phyloP scores from a whole-genome alignment of 2,113 vertebrate species.

The Phodopus roborovskii region DNA sequence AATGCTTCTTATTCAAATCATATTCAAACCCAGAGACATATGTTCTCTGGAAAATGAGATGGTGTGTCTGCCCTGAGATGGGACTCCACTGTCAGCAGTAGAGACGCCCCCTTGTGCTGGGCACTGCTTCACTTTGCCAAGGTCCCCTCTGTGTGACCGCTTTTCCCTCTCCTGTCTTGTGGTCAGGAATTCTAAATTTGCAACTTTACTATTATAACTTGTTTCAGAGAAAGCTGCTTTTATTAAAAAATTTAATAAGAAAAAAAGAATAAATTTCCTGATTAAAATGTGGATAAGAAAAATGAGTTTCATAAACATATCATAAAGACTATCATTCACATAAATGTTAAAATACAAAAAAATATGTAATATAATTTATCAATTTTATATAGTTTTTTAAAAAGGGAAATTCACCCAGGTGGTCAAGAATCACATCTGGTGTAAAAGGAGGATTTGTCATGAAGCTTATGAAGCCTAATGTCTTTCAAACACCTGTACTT shows the following conservation, averaged over 20 bases:
- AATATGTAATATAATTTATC: background rate
- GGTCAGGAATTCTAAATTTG: background rate
- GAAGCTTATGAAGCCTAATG: background rate
- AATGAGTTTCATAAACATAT: background rate
- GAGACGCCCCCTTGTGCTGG: rapidly evolving
- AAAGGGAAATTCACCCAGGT: background rate
- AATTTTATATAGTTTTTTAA: background rate
- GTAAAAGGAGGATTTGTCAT: background rate
- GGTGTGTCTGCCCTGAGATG: background rate
- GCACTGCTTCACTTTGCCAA: rapidly evolving
- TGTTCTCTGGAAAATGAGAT: background rate
- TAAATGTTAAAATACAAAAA: background rate
- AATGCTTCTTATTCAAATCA: constrained; percentile 9
- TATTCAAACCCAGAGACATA: background rate
- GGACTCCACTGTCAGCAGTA: background rate
- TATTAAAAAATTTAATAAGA: constrained; percentile 80
- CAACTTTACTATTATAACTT: background rate
- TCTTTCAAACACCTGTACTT: background rate
- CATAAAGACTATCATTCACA: background rate
- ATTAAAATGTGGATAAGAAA: background rate
- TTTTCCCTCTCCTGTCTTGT: background rate
- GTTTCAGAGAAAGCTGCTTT: constrained; percentile 62
- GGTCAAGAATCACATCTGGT: background rate
- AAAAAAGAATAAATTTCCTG: background rate
- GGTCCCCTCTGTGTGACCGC: background rate